phyloP scores from a whole-genome alignment of 2,888 invertebrate species.

The Anorthoa munda region DNA sequence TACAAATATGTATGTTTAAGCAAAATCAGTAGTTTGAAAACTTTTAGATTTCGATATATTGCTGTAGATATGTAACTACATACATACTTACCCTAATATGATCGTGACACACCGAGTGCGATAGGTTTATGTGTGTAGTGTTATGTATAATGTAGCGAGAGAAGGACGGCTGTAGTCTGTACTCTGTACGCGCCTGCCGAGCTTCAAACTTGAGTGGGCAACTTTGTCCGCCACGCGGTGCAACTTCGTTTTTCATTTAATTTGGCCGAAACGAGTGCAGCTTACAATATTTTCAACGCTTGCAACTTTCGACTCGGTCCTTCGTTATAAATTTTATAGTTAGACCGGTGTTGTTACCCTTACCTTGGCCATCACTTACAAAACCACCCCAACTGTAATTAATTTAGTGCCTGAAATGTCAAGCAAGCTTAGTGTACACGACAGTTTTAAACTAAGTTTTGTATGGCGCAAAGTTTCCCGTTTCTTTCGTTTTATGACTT shows the following conservation, averaged over 20 bases:
- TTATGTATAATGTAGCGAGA: constrained; percentile 65
- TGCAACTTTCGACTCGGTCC: constrained; percentile 84
- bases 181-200: constrained; percentile 74
- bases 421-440: constrained; percentile 66
- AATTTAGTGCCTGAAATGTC: constrained; percentile 75
- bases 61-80: neutral
- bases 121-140: constrained; percentile 41
- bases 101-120: constrained; percentile 21
- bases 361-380: constrained; percentile 69
- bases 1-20: too few species aligned
- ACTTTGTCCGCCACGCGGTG: constrained; percentile 85
- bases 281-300: constrained; percentile 90
- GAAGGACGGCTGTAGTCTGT: constrained; percentile 68
- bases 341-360: constrained; percentile 70
- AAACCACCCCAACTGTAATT: constrained; percentile 72
- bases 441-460: constrained; percentile 72
- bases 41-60: neutral
- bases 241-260: constrained; percentile 90
- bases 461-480: constrained; percentile 49
- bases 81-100: constrained; percentile 17
- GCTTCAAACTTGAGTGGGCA: constrained; percentile 87
- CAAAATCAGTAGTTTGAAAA: neutral
- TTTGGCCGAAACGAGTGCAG: constrained; percentile 89
- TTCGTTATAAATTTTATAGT: constrained; percentile 88
- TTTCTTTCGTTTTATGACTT: constrained; percentile 53